Conservation (phyloP, 2,888 invertebrate species). For the Xylota segnis region DNA sequence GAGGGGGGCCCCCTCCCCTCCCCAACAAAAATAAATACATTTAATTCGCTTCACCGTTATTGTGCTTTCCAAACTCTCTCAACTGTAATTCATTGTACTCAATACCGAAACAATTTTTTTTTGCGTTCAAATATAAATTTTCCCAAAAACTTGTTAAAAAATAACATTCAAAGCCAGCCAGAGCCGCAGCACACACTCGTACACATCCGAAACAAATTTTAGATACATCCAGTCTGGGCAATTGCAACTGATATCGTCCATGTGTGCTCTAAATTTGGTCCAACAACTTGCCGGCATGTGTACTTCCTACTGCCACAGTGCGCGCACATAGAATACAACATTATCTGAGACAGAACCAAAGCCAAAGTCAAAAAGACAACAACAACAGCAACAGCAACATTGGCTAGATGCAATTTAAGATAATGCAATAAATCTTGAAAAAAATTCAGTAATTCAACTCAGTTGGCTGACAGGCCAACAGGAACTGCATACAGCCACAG, state of each 20-base stretch:
- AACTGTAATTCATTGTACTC: constrained; percentile 52
- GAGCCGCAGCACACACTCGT: constrained; percentile 3
- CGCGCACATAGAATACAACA: constrained; percentile 48
- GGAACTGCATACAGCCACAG: constrained; percentile 58
- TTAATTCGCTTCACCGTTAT: constrained; percentile 69
- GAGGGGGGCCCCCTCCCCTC: too few relatives aligned
- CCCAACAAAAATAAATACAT: constrained; percentile 52
- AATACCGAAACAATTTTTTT: constrained; percentile 45
- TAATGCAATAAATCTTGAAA: constrained; percentile 75
- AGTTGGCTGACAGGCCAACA: constrained; percentile 66
- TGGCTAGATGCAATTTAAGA: constrained; percentile 75
- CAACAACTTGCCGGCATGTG: constrained; percentile 43
- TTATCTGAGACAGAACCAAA: constrained; percentile 46
- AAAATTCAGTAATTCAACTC: constrained; percentile 75
- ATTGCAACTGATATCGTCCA: constrained; percentile 22
- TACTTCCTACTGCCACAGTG: constrained; percentile 43
- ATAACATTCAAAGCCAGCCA: constrained; percentile 18
- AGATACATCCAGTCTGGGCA: constrained; percentile 25
- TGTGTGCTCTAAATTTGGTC: constrained; percentile 68
- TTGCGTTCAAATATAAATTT: constrained; percentile 57
- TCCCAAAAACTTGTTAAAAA: constrained; percentile 67
- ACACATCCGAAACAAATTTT: constrained; percentile 33
- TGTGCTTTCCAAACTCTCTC: constrained; percentile 53
- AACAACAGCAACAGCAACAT: constrained; percentile 58
- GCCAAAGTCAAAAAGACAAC: constrained; percentile 4